Base-by-base conservation (phyloP, 2,797 vertebrate species). In the Acanthopagrus latus region DNA sequence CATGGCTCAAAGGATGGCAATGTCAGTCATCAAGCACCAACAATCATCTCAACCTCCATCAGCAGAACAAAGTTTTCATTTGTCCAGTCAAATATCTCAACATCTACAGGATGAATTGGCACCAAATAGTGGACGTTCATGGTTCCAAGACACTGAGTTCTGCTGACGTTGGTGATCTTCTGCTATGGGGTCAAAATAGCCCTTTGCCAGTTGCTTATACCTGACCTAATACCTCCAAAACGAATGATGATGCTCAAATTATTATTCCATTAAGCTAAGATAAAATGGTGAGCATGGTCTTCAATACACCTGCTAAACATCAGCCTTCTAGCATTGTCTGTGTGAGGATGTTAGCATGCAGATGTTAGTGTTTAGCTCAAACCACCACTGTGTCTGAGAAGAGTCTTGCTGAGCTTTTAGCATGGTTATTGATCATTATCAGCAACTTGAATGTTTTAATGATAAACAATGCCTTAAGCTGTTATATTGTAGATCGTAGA, bases 401-500 rank as follows among this genome's bases (percentile, higher is more conserved):
- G n/a, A 23, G 12, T 4, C 13, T 41, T 12, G 13, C 12, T 59
- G 18, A 41, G 11, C n/a, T 4, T 2, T 7, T n/a, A 14, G 57
- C 20, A 21, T 43, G 6, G 7, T 62, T 46, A 14, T 13, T 11
- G n/a, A n/a, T n/a, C n/a, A n/a, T n/a, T n/a, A 16, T 52, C 14
- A 44, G 16, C 38, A 38, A 38, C 50, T 60, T 57, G 44, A 21
- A 52, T 7, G 27, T 38, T 64, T 48, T 63, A 23, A 29, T 16
- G 29, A 44, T 51, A 55, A 47, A 63, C 14, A 43, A 27, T 29
- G 27, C n/a, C 44, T 59, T 7, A 9, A 18, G 52, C 29, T 60
- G 9, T 10, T 56, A 41, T 41, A 38, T 38, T 38, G 8, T 38
- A 38, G 38, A 86, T 89, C 76, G 78, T 77, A 89, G 68, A 85